phyloP scores from a whole-genome alignment of 2,113 vertebrate species.

The Ameiurus melas region DNA sequence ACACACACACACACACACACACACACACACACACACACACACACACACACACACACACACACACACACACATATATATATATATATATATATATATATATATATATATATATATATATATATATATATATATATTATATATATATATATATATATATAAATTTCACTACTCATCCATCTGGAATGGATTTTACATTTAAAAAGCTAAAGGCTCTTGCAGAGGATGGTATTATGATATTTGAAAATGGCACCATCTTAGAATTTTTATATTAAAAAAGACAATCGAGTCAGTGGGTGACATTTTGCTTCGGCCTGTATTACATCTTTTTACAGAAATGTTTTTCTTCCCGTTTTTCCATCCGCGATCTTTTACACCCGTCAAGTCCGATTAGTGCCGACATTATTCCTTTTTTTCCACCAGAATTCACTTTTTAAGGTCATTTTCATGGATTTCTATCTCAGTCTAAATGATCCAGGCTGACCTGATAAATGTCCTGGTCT shows the following conservation, averaged over 20 bases:
- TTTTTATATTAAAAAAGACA: conserved; percentile 27
- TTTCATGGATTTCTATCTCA: conserved; percentile 32
- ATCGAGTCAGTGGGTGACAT: conserved; percentile 27
- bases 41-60: no score
- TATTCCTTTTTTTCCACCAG: conserved; percentile 31
- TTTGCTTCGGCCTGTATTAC: conserved; percentile 4
- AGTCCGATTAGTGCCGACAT: conserved; percentile 25
- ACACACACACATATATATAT: no score
- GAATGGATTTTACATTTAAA: background rate
- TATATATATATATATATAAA: no score
- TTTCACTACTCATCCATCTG: no score
- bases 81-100: no score
- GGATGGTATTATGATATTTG: conserved; percentile 23
- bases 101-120: no score
- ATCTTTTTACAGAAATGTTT: conserved; percentile 4
- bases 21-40: no score
- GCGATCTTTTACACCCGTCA: conserved; percentile 42
- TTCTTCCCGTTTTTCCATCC: background rate
- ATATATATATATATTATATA: no score
- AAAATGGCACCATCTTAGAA: conserved; percentile 20
- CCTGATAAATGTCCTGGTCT: background rate
- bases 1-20: no score
- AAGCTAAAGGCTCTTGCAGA: conserved; percentile 27
- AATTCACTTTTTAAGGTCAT: conserved; percentile 50
- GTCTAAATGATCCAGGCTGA: background rate